These are phyloP conservation scores for Incurvaria masculella DNA, from an alignment of 2,888 invertebrate species.

Conservation along the genomic window DNA sequence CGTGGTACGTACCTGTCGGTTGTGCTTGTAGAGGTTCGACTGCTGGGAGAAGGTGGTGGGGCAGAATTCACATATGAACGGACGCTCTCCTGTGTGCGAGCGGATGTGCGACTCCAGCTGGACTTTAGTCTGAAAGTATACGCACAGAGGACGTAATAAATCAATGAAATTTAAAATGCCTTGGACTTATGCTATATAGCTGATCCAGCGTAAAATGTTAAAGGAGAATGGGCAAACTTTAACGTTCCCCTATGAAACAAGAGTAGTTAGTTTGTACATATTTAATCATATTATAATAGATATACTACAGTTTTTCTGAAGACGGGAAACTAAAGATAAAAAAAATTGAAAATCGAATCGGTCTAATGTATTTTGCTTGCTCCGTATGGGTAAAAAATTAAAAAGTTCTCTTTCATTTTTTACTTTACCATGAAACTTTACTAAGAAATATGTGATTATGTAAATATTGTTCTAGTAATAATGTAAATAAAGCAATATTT, in stretches of 20 bases:
- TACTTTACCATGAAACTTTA: no score
- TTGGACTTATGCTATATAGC: neutral
- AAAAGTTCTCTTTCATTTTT: no score
- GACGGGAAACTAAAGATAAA: no score
- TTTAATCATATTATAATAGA: no score
- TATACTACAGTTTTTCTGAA: neutral
- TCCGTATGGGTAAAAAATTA: no score
- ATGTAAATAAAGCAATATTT: no score
- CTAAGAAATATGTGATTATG: no score
- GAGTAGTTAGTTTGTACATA: no score
- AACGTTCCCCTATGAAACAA: neutral
- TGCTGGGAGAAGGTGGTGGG: constrained; percentile 38
- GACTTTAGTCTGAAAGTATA: constrained; percentile 43
- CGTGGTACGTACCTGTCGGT: constrained; percentile 44
- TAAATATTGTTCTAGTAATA: no score
- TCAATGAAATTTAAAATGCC: neutral
- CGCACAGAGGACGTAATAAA: constrained; percentile 5
- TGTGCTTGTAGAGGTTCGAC: constrained; percentile 42
- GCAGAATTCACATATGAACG: constrained; percentile 32
- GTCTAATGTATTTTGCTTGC: no score
- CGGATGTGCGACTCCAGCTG: constrained; percentile 44
- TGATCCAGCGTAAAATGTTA: neutral
- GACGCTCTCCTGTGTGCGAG: constrained; percentile 31
- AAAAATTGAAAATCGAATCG: neutral
- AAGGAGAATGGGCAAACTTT: neutral